Evolutionary conservation across 1,140 invertebrate genomes (phyloP).

Genomic region (Zaprionus inermis): DNA sequence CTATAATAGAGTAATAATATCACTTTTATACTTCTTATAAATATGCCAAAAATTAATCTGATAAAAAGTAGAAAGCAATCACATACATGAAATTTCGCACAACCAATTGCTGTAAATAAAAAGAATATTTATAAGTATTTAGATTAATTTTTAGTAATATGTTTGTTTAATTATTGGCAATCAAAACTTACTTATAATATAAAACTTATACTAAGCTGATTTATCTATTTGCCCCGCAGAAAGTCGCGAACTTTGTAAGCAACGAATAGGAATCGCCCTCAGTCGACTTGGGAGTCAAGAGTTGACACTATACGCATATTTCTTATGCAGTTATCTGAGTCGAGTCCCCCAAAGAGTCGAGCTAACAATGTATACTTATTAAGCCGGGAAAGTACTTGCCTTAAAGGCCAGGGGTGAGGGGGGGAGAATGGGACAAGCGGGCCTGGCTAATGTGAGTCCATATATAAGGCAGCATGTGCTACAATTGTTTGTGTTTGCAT

Average conservation of each 20-base stretch:
- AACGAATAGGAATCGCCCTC: background rate
- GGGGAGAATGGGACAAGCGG: background rate
- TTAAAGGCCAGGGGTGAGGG: background rate
- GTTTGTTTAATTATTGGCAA: background rate
- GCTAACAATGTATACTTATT: constrained; percentile 8
- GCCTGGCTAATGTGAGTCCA: constrained; percentile 9
- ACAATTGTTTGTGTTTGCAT: constrained; percentile 37
- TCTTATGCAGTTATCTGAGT: constrained; percentile 6
- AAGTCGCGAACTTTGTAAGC: background rate
- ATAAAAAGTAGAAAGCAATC: no score
- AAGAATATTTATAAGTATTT: background rate
- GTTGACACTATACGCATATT: constrained; percentile 4
- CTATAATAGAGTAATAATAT: no score
- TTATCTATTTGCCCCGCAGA: background rate
- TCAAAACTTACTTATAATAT: background rate
- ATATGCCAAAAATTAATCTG: no score
- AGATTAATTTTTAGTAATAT: no score
- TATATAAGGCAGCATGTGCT: constrained; percentile 8
- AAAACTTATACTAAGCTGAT: background rate
- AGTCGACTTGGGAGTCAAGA: background rate
- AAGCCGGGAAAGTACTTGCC: background rate
- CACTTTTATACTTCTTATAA: no score
- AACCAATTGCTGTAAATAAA: no score
- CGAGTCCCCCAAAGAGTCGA: constrained; percentile 3
- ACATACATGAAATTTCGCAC: no score